Percentiles rank a stretch among this genome's conserved stretches.
Conservation (phyloP, 2,797 vertebrate genomes). For the Melanotaenia maccullochi region DNA sequence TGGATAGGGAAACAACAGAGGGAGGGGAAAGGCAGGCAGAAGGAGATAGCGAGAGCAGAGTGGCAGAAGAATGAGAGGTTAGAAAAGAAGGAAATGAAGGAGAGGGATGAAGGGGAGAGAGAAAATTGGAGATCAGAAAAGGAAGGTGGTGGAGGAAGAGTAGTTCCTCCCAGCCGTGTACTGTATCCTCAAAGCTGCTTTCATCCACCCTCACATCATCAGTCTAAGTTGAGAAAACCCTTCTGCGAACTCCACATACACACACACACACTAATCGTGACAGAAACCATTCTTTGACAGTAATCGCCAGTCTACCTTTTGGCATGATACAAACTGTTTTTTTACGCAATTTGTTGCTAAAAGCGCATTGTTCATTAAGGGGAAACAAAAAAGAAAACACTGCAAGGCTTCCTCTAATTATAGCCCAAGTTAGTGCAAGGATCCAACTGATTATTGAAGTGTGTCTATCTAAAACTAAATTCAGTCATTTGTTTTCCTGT, state of each 20-base stretch:
- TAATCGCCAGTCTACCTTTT: slow-evolving; percentile 63
- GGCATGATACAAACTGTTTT: slow-evolving; percentile 47
- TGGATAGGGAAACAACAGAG: slow-evolving; percentile 69
- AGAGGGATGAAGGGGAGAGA: slow-evolving; percentile 38
- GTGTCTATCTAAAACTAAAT: slow-evolving; percentile 23
- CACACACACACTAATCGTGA: slow-evolving; percentile 44
- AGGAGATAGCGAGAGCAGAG: slow-evolving; percentile 57
- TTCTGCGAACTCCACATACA: slow-evolving; percentile 39
- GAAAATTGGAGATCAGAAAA: slow-evolving; percentile 53
- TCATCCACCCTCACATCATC: slow-evolving; percentile 66
- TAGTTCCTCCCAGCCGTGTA: slow-evolving; percentile 49
- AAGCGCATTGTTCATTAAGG: slow-evolving; percentile 39
- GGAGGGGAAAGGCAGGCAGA: slow-evolving; percentile 50
- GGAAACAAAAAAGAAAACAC: slow-evolving; percentile 21
- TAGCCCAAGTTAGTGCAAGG: slow-evolving; percentile 30
- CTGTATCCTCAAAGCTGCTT: slow-evolving; percentile 74
- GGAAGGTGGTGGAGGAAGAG: slow-evolving; percentile 55
- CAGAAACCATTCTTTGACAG: slow-evolving; percentile 55
- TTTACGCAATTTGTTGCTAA: slow-evolving; percentile 42
- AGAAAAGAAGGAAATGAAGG: slow-evolving; percentile 41
- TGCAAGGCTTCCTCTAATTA: slow-evolving; percentile 56
- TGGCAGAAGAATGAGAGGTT: slow-evolving; percentile 49
- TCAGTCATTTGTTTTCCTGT: slow-evolving; percentile 38
- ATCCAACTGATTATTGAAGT: slow-evolving; percentile 33
- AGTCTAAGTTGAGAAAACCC: slow-evolving; percentile 50